These are phyloP conservation scores for Oryzias melastigma DNA, from an alignment of 2,113 vertebrate species.

Conservation along the genomic window DNA sequence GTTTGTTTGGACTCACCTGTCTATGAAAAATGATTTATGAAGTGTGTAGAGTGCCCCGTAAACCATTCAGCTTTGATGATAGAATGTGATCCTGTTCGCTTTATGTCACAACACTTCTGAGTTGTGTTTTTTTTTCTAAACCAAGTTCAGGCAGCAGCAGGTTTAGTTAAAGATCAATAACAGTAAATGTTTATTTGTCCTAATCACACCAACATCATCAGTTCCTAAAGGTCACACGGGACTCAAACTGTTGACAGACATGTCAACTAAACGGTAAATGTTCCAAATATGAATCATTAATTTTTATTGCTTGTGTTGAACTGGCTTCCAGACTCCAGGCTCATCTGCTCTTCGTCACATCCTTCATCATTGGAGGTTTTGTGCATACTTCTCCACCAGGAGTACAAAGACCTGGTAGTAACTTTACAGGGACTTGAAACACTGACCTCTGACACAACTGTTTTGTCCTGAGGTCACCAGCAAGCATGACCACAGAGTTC, in stretches of 20 bases:
- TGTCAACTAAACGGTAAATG: not conserved
- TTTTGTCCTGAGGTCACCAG: slow-evolving; percentile 54
- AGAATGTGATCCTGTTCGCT: slow-evolving; percentile 1
- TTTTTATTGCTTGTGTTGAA: slow-evolving; percentile 16
- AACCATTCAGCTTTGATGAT: not conserved
- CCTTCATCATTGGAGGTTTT: slow-evolving; percentile 50
- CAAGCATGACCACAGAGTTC: slow-evolving; percentile 38
- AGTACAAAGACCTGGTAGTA: slow-evolving; percentile 68
- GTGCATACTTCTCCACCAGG: slow-evolving; percentile 47
- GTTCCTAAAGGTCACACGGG: slow-evolving; percentile 29
- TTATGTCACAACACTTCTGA: slow-evolving; percentile 3
- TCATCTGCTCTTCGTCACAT: slow-evolving; percentile 48
- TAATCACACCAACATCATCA: slow-evolving; percentile 19
- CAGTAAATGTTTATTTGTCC: not conserved
- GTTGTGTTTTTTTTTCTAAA: not conserved
- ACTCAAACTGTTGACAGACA: not conserved
- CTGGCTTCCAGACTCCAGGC: slow-evolving; percentile 21
- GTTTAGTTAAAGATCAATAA: slow-evolving; percentile 14
- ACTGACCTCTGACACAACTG: slow-evolving; percentile 63
- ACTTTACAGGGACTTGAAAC: slow-evolving; percentile 63
- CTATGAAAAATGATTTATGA: slow-evolving; percentile 48
- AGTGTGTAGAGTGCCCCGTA: slow-evolving; percentile 1
- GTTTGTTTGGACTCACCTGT: slow-evolving; percentile 45
- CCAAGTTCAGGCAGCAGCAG: not conserved
- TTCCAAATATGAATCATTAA: not conserved